A percentile compares a stretch with the other conserved stretches of the same genome.
Evolutionary conservation across 37 sponge, comb jelly and placozoan genomes (phyloP).

Genomic region (Hexactinellida sp.): DNA sequence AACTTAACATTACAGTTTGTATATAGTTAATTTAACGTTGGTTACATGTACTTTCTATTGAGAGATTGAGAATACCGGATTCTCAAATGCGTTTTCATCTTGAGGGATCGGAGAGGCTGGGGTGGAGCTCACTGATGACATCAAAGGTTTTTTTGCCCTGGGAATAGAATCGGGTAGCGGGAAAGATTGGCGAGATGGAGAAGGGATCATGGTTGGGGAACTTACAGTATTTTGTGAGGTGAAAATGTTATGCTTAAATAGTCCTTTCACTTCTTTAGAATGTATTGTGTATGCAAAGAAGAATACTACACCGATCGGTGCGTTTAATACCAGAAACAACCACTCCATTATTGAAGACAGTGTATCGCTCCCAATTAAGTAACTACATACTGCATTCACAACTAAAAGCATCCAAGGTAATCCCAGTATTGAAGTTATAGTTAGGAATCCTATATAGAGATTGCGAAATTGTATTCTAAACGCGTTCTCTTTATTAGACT

Average conservation of each 20-base stretch:
- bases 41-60: too few species aligned
- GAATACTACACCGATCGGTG: background rate
- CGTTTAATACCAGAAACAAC: background rate
- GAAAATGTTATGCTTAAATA: background rate
- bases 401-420: background rate
- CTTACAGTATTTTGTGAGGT: background rate
- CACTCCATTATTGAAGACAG: background rate
- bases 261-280: background rate
- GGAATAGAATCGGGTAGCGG: background rate
- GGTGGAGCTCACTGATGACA: too few species aligned
- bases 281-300: slow-evolving; percentile 2
- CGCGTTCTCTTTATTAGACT: background rate
- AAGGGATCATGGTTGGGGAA: background rate
- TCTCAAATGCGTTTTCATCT: too few species aligned
- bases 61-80: too few species aligned
- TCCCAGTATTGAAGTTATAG: background rate
- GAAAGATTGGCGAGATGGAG: background rate
- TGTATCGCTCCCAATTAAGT: background rate
- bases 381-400: background rate
- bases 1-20: too few species aligned
- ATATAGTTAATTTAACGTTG: too few species aligned
- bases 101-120: too few species aligned
- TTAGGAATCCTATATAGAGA: background rate
- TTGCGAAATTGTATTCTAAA: background rate
- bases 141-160: background rate